Percentiles rank a stretch among this genome's conserved stretches.
Evolutionary conservation across 2,797 vertebrate species (phyloP).

Genomic region (Anas bahamensis): DNA sequence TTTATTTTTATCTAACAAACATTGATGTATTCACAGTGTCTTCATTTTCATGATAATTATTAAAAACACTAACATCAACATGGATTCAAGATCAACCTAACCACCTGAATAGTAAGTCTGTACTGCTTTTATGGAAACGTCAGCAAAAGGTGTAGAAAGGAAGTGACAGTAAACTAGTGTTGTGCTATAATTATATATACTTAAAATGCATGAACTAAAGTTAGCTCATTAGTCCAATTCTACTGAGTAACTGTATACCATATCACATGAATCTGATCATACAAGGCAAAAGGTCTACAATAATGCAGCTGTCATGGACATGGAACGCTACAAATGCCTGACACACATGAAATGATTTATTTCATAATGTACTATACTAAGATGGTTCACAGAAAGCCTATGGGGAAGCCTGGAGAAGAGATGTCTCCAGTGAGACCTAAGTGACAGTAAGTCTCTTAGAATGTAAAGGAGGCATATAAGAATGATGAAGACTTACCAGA

Average conservation of each 20-base stretch:
- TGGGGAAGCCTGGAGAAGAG: not conserved
- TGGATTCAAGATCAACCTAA: constrained; percentile 23
- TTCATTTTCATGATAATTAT: not conserved
- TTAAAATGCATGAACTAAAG: constrained; percentile 13
- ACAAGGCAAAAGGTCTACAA: not conserved
- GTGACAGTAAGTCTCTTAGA: not conserved
- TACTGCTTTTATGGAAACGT: not conserved
- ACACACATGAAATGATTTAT: not conserved
- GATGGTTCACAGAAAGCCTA: not conserved
- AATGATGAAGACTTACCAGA: not conserved
- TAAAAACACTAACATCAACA: not conserved
- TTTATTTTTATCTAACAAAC: not conserved
- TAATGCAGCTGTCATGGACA: not conserved
- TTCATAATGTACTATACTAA: not conserved
- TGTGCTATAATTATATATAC: constrained; percentile 15
- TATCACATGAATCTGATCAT: not conserved
- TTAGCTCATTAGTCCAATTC: not conserved
- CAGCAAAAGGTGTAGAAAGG: constrained; percentile 41
- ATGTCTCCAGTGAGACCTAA: not conserved
- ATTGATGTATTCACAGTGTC: not conserved
- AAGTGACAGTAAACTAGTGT: constrained; percentile 27
- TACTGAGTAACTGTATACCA: not conserved
- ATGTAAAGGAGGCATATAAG: no score
- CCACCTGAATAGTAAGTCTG: constrained; percentile 42
- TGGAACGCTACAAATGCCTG: not conserved